A percentile compares a stretch with the other conserved stretches of the same genome.
phyloP scores from a whole-genome alignment of 2,113 vertebrate genomes.

The Typhlomys cinereus region DNA sequence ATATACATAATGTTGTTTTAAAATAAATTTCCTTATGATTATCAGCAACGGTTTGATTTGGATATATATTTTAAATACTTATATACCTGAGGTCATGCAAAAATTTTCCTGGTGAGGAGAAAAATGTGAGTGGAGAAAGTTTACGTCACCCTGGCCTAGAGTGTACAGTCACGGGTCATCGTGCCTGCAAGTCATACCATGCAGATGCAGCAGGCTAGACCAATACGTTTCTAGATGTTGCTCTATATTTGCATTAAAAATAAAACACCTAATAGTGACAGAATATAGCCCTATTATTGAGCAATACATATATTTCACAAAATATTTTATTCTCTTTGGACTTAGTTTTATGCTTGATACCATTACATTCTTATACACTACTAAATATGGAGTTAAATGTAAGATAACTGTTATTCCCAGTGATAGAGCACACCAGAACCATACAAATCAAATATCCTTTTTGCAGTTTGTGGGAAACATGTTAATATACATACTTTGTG shows the following conservation, averaged over 20 bases:
- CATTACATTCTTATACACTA: slow-evolving; percentile 52
- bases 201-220: background rate
- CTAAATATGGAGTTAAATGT: slow-evolving; percentile 63
- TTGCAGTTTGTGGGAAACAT: slow-evolving; percentile 53
- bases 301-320: background rate
- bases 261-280: background rate
- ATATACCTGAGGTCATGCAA: background rate
- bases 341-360: slow-evolving; percentile 50
- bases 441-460: background rate
- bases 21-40: background rate
- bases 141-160: background rate
- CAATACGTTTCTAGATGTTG: no score
- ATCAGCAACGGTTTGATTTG: background rate
- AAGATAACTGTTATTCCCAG: slow-evolving; percentile 58
- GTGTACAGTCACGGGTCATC: no score
- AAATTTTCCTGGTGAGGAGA: background rate
- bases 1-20: background rate
- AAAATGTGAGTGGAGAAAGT: background rate
- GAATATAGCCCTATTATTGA: background rate
- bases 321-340: background rate
- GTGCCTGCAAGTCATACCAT: no score
- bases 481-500: background rate
- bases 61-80: background rate
- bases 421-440: slow-evolving; percentile 57
- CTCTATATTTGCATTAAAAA: no score